Percentiles rank a stretch among this genome's conserved stretches.
These are phyloP conservation scores for Leptodactylus fallax DNA, from an alignment of 2,797 vertebrate species.

Conservation along the genomic window DNA sequence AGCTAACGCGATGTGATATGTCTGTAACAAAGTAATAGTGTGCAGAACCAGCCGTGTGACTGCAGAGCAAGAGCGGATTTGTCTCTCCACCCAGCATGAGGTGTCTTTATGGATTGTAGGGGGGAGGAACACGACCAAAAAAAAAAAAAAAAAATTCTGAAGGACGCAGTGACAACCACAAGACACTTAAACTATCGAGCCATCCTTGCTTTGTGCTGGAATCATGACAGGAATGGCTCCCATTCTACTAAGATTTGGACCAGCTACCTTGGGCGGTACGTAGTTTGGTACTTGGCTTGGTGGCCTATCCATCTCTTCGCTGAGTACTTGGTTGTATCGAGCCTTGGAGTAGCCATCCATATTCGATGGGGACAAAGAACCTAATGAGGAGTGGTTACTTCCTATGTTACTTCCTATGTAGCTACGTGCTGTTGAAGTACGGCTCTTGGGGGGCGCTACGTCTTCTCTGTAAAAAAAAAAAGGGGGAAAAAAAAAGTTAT, in stretches of 20 bases:
- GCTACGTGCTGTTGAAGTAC: slow-evolving; percentile 92
- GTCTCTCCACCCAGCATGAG: not conserved
- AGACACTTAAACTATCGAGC: slow-evolving; percentile 89
- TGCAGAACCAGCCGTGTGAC: not conserved
- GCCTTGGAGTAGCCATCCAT: slow-evolving; percentile 90
- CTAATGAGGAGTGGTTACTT: slow-evolving; percentile 95
- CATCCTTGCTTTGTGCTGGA: slow-evolving; percentile 95
- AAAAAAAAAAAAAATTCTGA: slow-evolving; percentile 2
- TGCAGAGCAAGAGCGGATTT: not conserved
- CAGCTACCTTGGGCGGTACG: slow-evolving; percentile 83
- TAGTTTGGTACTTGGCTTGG: slow-evolving; percentile 81
- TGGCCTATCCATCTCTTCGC: slow-evolving; percentile 87
- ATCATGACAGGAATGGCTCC: slow-evolving; percentile 96
- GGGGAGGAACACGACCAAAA: slow-evolving; percentile 32
- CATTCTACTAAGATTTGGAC: slow-evolving; percentile 96
- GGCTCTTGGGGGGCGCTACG: slow-evolving; percentile 94
- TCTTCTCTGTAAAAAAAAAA: slow-evolving; percentile 83
- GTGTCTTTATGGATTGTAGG: slow-evolving; percentile 12
- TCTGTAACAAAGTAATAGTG: not conserved
- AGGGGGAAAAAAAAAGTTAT: not conserved
- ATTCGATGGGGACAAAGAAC: slow-evolving; percentile 98
- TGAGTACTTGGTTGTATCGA: slow-evolving; percentile 91
- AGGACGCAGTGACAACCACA: not conserved
- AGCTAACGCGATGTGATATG: not conserved
- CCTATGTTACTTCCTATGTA: slow-evolving; percentile 94